Evolutionary conservation across 2,797 vertebrate species (phyloP), one percentile per base, ranked within the genome.

Genomic region (Amphiprion clarkii): DNA sequence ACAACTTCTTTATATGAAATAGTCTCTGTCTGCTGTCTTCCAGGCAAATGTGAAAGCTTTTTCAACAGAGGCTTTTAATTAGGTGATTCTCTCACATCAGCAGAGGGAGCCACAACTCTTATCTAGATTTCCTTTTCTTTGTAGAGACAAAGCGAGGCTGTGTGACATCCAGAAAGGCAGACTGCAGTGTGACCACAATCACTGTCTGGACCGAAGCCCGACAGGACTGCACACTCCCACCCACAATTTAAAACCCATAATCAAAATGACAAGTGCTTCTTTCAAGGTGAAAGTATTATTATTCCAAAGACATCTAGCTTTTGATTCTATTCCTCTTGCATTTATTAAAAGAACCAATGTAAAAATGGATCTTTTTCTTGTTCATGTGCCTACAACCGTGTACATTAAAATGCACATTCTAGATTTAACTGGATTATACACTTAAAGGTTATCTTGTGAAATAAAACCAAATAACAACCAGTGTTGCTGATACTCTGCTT

Each of bases 51-150:
- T 33, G 46, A 77, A 65, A 63, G 64, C 71, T 83, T 17, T 21
- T 83, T 76, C 36, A 23, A 59, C 74, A 53, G 65, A 49, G 46
- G 16, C 73, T 74, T 87, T 90, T 83, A 91, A 93, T 89, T 90
- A 92, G 84, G 74, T 48, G 42, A 76, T 83, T 78, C 70, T 75
- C 44, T 61, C 39, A 86, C 74, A 82, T 89, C 91, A 92, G 87
- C 84, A 94, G 89, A 92, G 93, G 89, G 90, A 89, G 91, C 90
- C 79, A 85, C 80, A 85, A 67, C 78, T 90, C 87, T 88, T 83
- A 85, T 87, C 86, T 81, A 83, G 80, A 78, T 78, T 58, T 87
- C 39, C 62, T 69, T 86, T 91, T 85, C 82, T 87, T 68, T 70
- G 70, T 21, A 65, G 62, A 75, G 56, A 84, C 61, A 82, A 87